Percentiles rank a stretch among this genome's conserved stretches.
Evolutionary conservation across 2,113 vertebrate species (phyloP).

Genomic region (Tupaia chinensis): DNA sequence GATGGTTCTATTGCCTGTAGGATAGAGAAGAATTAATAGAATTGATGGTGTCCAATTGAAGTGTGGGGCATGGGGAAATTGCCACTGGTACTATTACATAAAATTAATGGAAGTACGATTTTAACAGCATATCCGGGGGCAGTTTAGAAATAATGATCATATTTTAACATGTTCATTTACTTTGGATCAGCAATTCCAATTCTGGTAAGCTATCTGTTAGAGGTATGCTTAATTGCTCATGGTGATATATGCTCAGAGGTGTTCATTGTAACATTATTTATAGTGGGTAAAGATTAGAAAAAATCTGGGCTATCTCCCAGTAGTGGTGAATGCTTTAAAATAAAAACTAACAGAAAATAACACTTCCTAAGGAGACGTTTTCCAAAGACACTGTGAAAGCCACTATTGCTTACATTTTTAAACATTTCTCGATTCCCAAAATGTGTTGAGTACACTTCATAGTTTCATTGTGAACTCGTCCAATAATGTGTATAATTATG

Average conservation of each 20-base stretch:
- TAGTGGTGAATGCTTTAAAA: neutral
- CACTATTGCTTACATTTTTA: neutral
- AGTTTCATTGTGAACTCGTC: neutral
- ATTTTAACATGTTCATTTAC: conserved; percentile 45
- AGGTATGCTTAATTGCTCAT: conserved; percentile 48
- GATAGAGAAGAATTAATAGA: neutral
- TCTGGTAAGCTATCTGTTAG: conserved; percentile 60
- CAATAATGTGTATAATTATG: neutral
- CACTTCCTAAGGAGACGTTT: neutral
- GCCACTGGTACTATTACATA: neutral
- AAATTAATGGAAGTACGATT: conserved; percentile 23
- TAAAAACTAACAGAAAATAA: neutral
- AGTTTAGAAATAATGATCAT: conserved; percentile 35
- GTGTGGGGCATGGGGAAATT: neutral
- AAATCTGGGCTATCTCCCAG: neutral
- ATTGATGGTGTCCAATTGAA: neutral
- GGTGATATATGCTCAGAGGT: neutral
- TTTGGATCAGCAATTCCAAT: conserved; percentile 50
- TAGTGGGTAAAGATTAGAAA: neutral
- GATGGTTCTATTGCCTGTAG: neutral
- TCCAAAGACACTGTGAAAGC: neutral
- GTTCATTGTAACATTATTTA: conserved; percentile 41
- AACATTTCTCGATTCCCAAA: neutral
- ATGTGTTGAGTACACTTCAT: neutral
- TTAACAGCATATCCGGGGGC: neutral